Percentiles rank a stretch among this genome's conserved stretches.
These are phyloP conservation scores for human DNA, from an alignment of 2,113 vertebrate genomes.

Conservation along the genomic window DNA sequence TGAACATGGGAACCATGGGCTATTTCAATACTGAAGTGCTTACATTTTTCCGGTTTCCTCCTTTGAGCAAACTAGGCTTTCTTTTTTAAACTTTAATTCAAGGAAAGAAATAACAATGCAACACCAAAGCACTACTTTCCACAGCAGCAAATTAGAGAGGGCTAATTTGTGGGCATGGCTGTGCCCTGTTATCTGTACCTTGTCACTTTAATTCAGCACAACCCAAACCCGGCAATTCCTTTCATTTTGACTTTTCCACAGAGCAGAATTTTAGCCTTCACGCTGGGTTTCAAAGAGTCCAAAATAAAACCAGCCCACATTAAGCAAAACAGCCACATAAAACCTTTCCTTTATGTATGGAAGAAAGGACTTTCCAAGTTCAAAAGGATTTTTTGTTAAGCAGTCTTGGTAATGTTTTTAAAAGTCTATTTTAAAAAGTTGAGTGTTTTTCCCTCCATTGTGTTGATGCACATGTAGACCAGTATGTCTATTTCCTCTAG, in stretches of 20 bases:
- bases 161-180: conserved; percentile 78
- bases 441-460: neutral
- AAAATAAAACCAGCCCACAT: conserved; percentile 67
- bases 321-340: conserved; percentile 61
- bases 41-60: neutral
- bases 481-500: neutral
- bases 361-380: conserved; percentile 34
- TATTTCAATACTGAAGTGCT: neutral
- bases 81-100: conserved; percentile 56
- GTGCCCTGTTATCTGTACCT: conserved; percentile 76
- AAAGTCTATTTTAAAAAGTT: neutral
- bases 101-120: conserved; percentile 73
- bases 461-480: neutral
- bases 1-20: neutral
- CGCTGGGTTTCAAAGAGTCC: conserved; percentile 49
- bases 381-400: neutral
- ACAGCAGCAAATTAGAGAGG: conserved; percentile 79
- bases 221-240: conserved; percentile 58
- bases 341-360: conserved; percentile 17
- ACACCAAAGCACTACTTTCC: conserved; percentile 59
- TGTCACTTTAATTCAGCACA: conserved; percentile 76
- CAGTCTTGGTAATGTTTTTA: conserved; percentile 22
- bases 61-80: conserved; percentile 34
- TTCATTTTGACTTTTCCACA: conserved; percentile 58
- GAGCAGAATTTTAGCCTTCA: conserved; percentile 58